A percentile compares a stretch with the other conserved stretches of the same genome.
phyloP scores from a whole-genome alignment of 2,797 vertebrate genomes.

The Brachymystax lenok region DNA sequence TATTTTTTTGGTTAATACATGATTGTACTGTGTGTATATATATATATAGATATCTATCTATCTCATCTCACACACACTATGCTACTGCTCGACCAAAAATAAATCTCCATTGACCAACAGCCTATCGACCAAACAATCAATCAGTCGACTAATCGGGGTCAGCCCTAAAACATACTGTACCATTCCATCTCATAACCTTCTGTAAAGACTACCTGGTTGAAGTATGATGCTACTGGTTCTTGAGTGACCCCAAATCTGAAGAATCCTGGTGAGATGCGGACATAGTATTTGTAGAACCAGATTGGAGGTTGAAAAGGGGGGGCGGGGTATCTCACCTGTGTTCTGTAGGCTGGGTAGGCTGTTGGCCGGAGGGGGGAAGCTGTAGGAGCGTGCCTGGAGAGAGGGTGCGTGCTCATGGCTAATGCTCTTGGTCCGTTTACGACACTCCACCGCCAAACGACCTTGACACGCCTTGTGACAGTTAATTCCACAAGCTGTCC shows the following conservation, averaged over 20 bases:
- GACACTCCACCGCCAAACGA: conserved; percentile 82
- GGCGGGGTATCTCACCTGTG: conserved; percentile 67
- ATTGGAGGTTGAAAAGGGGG: background rate
- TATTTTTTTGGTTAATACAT: too few species aligned
- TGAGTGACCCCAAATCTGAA: background rate
- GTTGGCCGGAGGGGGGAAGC: conserved; percentile 83
- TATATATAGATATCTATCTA: too few species aligned
- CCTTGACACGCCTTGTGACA: conserved; percentile 87
- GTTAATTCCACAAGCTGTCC: conserved; percentile 82
- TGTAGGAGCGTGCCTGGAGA: conserved; percentile 83
- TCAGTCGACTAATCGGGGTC: too few species aligned
- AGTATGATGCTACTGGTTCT: background rate
- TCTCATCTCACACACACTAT: too few species aligned
- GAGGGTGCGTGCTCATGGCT: conserved; percentile 76
- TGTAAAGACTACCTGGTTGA: too few species aligned
- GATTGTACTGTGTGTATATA: too few species aligned
- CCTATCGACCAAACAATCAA: too few species aligned
- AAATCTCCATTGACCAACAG: conserved; percentile 27
- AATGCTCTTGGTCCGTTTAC: conserved; percentile 86
- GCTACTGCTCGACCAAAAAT: too few species aligned
- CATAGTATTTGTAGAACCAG: background rate
- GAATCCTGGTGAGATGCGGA: background rate
- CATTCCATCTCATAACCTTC: too few species aligned
- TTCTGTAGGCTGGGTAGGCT: conserved; percentile 74
- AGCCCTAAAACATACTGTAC: too few species aligned